phyloP scores from a whole-genome alignment of 2,888 invertebrate genomes.

The Ischnus inquisitorius region DNA sequence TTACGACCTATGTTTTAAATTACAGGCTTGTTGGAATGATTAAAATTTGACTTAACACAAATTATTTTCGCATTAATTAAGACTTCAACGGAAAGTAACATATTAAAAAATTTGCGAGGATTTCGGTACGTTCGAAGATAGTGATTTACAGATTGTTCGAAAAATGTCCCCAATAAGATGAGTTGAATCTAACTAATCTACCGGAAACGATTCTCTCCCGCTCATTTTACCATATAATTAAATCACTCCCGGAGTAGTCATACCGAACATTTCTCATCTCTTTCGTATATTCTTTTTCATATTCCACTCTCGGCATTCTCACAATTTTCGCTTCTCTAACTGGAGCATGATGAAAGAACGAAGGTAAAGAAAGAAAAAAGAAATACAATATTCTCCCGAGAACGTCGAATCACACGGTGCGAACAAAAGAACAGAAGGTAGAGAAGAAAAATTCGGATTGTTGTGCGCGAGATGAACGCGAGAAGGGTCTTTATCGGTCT shows the following conservation, averaged over 20 bases:
- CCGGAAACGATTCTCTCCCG: neutral
- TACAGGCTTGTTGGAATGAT: too few relatives aligned
- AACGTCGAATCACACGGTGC: slow-evolving; percentile 47
- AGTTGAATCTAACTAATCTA: neutral
- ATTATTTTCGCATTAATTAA: too few relatives aligned
- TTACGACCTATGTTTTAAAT: too few relatives aligned
- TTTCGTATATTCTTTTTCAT: slow-evolving; percentile 36
- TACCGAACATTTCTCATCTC: slow-evolving; percentile 8
- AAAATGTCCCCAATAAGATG: neutral
- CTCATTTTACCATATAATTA: neutral
- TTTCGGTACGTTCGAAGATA: neutral
- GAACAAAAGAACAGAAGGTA: slow-evolving; percentile 53
- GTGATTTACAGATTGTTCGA: neutral
- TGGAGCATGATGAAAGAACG: slow-evolving; percentile 24
- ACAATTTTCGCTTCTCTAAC: neutral
- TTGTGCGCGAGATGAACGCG: slow-evolving; percentile 61
- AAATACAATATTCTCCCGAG: slow-evolving; percentile 54
- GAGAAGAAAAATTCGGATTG: slow-evolving; percentile 61
- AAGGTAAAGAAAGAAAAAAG: slow-evolving; percentile 9
- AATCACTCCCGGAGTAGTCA: slow-evolving; percentile 32
- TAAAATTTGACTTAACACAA: too few relatives aligned
- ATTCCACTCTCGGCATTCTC: neutral
- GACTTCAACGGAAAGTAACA: too few relatives aligned
- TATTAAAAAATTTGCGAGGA: too few relatives aligned
- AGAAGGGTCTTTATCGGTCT: slow-evolving; percentile 59